Conservation (phyloP, 2,888 invertebrate species). For the Ptilodon capucinus region DNA sequence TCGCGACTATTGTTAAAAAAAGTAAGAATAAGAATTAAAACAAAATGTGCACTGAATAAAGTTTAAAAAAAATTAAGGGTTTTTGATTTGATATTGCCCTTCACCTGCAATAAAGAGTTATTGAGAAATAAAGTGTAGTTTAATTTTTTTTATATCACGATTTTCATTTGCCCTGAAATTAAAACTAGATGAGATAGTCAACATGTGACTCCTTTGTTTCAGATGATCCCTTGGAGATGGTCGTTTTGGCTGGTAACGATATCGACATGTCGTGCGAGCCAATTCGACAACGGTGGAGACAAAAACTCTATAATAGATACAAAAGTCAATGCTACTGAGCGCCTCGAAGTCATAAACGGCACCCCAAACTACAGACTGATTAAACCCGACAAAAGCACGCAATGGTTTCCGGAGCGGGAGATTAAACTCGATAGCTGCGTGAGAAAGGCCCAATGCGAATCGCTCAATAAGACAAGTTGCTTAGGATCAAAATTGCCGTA, state of each 20-base stretch:
- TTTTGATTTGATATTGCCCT: conserved; percentile 77
- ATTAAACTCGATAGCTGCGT: conserved; percentile 86
- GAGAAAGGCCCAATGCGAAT: conserved; percentile 87
- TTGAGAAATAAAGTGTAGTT: conserved; percentile 75
- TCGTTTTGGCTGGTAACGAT: conserved; percentile 49
- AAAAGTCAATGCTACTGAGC: conserved; percentile 60
- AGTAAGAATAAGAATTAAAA: conserved; percentile 30
- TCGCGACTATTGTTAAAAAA: conserved; percentile 20
- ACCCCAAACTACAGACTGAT: conserved; percentile 81
- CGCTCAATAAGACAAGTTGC: conserved; percentile 85
- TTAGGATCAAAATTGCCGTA: conserved; percentile 92
- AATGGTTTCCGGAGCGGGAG: conserved; percentile 84
- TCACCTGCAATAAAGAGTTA: conserved; percentile 70
- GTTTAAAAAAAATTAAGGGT: conserved; percentile 68
- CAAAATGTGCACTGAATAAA: conserved; percentile 64
- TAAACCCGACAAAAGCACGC: conserved; percentile 81
- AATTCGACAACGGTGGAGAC: conserved; percentile 59
- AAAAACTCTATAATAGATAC: conserved; percentile 64
- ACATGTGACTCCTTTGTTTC: conserved; percentile 66
- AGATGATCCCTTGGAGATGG: conserved; percentile 67
- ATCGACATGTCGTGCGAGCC: conserved; percentile 58
- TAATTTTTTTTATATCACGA: conserved; percentile 59
- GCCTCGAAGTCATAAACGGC: conserved; percentile 80
- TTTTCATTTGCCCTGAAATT: conserved; percentile 29
- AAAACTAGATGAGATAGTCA: conserved; percentile 41